Evolutionary conservation across 2,888 invertebrate genomes (phyloP).

Genomic region (Diplazon laetatorius): DNA sequence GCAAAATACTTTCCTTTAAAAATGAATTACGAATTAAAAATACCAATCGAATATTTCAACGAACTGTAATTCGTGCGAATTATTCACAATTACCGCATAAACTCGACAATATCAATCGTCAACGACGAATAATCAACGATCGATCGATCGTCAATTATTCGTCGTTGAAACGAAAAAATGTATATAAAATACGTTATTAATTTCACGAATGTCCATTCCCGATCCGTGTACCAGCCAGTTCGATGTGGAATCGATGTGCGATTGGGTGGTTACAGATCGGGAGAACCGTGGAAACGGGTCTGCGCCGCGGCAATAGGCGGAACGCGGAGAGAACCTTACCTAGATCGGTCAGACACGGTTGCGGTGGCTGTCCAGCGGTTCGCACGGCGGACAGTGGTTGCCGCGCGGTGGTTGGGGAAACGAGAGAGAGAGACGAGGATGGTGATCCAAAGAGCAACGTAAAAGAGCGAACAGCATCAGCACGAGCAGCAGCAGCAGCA

Average conservation of each 20-base stretch:
- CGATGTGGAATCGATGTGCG: background rate
- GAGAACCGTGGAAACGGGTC: slow-evolving; percentile 48
- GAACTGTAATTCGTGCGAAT: too few relatives aligned
- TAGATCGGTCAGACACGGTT: slow-evolving; percentile 19
- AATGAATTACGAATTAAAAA: too few relatives aligned
- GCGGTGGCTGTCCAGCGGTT: slow-evolving; percentile 38
- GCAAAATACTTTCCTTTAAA: too few relatives aligned
- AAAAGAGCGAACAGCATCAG: slow-evolving; percentile 41
- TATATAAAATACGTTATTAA: too few relatives aligned
- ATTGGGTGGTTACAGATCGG: slow-evolving; percentile 25
- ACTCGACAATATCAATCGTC: too few relatives aligned
- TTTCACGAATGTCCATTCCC: too few relatives aligned
- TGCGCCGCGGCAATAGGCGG: slow-evolving; percentile 47
- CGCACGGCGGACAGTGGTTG: slow-evolving; percentile 38
- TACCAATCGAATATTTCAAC: too few relatives aligned
- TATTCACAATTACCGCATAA: too few relatives aligned
- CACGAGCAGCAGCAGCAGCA: slow-evolving; percentile 33
- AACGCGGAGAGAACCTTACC: slow-evolving; percentile 56
- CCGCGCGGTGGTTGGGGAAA: slow-evolving; percentile 44
- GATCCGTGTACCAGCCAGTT: too few relatives aligned
- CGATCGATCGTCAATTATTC: too few relatives aligned
- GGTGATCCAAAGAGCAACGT: slow-evolving; percentile 33
- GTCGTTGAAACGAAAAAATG: too few relatives aligned
- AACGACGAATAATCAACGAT: too few relatives aligned
- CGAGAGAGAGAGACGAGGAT: slow-evolving; percentile 44